Conservation (phyloP, 2,797 vertebrate genomes). For the Melanotaenia maccullochi region DNA sequence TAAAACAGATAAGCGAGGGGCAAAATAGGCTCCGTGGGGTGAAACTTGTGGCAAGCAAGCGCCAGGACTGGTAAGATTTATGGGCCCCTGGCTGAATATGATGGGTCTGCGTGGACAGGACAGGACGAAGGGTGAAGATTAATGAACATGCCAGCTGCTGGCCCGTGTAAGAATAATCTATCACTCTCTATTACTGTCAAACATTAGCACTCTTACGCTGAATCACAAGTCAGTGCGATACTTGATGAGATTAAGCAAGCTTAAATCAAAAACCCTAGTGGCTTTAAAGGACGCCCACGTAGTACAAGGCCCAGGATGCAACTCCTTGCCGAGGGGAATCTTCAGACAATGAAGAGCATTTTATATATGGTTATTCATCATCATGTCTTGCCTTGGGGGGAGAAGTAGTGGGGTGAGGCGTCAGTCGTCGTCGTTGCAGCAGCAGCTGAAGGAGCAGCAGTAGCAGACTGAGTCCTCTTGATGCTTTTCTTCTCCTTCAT, state of each 20-base stretch:
- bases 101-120: conserved; percentile 79
- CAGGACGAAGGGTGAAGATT: conserved; percentile 84
- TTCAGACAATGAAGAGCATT: conserved; percentile 69
- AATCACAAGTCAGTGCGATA: conserved; percentile 87
- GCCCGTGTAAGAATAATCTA: conserved; percentile 93
- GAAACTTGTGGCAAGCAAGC: conserved; percentile 77
- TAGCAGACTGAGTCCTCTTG: conserved; percentile 84
- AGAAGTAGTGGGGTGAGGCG: conserved; percentile 88
- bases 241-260: conserved; percentile 89
- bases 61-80: conserved; percentile 76
- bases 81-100: conserved; percentile 78
- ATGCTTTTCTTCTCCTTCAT: conserved; percentile 98
- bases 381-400: conserved; percentile 93
- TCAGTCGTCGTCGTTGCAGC: conserved; percentile 79
- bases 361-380: conserved; percentile 73
- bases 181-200: conserved; percentile 99
- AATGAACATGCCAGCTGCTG: conserved; percentile 96
- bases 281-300: conserved; percentile 68
- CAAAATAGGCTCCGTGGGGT: conserved; percentile 68
- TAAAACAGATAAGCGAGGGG: conserved; percentile 25
- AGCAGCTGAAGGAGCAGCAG: conserved; percentile 66
- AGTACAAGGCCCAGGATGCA: conserved; percentile 47
- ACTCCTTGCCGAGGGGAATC: conserved; percentile 39
- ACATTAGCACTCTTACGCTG: conserved; percentile 91
- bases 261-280: conserved; percentile 84